Base-by-base conservation (phyloP, 2,888 invertebrate genomes). In the Eristalinus sepulchralis region DNA sequence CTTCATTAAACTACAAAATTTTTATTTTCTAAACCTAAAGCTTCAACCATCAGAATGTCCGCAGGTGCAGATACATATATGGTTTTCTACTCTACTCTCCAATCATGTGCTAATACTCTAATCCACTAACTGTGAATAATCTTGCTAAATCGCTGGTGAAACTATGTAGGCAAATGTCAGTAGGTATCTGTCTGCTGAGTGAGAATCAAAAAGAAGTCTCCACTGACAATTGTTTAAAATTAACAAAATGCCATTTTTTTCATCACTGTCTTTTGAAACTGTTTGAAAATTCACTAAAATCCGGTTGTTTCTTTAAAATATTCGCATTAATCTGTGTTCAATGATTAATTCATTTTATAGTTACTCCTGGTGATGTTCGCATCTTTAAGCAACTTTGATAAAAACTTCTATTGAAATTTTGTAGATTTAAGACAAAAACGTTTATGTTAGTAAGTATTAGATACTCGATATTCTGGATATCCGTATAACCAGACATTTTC, bases 361-460 rank as follows among this genome's bases (percentile, higher is more conserved):
- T 86, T 83, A 83, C 86, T 36, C 86, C 86, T 66, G 86, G 86
- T 67, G 86, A 86, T 83, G 86, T 86, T 83, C 86, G 86, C 83
- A 86, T 86, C 83, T 86, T 68, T 39, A 86, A 86, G 59, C 86
- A 83, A 71, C 86, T 86, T 9, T 66, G 39, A 39, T 64, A 39
- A 55, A 53, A 31, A 20, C 20, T 22, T 39, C 57, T 57, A 13
- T 57, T 57, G 57, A 70, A 76, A n/a, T 59, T 31, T 39, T 20
- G 6, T 33, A 77, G 31, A 27, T 13, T 22, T 8, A 22, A 55
- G 57, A 67, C 77, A 36, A 66, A 64, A 62, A 67, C n/a, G 34
- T 33, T 80, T 2, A 57, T 62, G 60, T 77, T 82, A 78, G 86
- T 86, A 86, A 86, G 86, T 86, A 86, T 83, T 78, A 78, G 86